Base-by-base conservation (phyloP, 2,888 invertebrate genomes). In the Lithophane socia region DNA sequence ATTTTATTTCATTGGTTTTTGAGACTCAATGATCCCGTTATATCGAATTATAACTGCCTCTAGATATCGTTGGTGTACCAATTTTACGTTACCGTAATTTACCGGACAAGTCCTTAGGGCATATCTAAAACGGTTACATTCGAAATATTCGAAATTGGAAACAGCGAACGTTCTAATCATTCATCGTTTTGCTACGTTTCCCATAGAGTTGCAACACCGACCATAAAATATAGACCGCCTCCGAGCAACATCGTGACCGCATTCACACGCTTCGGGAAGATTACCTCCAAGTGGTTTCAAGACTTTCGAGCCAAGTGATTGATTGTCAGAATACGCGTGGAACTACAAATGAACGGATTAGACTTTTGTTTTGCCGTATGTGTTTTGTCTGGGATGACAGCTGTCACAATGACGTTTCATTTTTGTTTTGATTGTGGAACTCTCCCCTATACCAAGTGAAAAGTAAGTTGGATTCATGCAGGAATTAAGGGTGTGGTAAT, bases 231-330 rank as follows among this genome's bases (percentile, higher is more conserved):
- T 94, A 93, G 93, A 94, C 91, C 92, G 92, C 84, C 87, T 88
- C 78, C 80, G 77, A 88, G 85, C 89, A 83, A 88, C 86, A 84
- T 90, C 90, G 92, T 94, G 96, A 94, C 95, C 95, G 95, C 95
- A 90, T 96, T 96, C 96, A 94, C 96, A 96, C 96, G 96, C 89
- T 93, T 84, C 90, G 86, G 90, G 93, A 86, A 93, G 94, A 94
- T 95, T 94, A 94, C 94, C 89, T 92, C 92, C 92, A 90, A 92
- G 92, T 91, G 91, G 93, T 92, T 93, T 92, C 93, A 92, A 91
- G 90, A 92, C 84, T 92, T 93, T 92, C 93, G 92, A 91, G 90
- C 91, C 83, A 92, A 82, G 93, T 96, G 96, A 96, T 96, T 95
- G 95, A 96, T 96, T 90, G 94, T 89, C 90, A 90, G 89, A 93